A percentile compares a stretch with the other conserved stretches of the same genome.
Conservation (phyloP, 2,797 vertebrate species). For the Trachops cirrhosus region DNA sequence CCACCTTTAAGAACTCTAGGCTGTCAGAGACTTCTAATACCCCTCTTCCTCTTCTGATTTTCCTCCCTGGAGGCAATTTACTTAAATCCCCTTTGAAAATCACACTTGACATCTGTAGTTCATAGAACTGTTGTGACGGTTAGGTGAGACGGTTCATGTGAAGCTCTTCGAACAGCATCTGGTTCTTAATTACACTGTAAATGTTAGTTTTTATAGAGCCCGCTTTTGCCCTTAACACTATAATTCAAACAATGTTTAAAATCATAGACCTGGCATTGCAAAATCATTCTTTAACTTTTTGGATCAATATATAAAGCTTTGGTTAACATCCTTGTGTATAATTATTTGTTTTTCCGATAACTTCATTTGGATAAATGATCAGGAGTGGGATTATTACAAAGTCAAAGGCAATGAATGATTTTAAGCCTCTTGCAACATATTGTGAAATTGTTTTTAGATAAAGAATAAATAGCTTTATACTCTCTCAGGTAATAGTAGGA, state of each 20-base stretch:
- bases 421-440: not conserved
- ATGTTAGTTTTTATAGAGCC: not conserved
- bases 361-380: conserved; percentile 15
- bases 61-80: not conserved
- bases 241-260: conserved; percentile 29
- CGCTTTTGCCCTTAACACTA: not conserved
- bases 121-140: not conserved
- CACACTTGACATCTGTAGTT: not conserved
- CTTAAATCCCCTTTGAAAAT: not conserved
- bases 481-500: not conserved
- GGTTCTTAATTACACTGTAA: not conserved
- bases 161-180: not conserved
- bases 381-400: conserved; percentile 42
- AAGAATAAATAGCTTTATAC: not conserved
- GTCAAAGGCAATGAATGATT: conserved; percentile 11
- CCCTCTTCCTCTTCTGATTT: not conserved
- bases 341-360: conserved; percentile 11
- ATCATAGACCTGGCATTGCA: not conserved
- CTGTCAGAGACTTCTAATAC: not conserved
- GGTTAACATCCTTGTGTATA: not conserved
- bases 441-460: conserved; percentile 28
- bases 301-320: not conserved
- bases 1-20: not conserved
- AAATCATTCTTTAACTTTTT: not conserved
- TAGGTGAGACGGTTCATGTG: not conserved